Conservation (phyloP, 2,113 vertebrate genomes). For the Coryphaenoides rupestris region DNA sequence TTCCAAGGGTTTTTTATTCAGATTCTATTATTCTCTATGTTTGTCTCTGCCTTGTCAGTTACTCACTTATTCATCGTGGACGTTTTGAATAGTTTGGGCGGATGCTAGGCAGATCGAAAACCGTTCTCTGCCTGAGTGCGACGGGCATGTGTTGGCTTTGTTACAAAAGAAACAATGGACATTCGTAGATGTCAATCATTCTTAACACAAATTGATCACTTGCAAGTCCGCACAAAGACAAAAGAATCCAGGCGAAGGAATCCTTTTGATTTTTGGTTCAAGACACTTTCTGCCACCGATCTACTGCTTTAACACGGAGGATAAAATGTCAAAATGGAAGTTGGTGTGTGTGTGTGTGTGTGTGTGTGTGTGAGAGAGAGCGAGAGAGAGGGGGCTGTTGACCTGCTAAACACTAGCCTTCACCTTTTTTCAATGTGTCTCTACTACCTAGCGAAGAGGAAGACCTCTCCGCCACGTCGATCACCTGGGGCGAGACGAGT, state of each 20-base stretch:
- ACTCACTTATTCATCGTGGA: conserved; percentile 13
- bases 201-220: conserved; percentile 72
- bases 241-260: conserved; percentile 41
- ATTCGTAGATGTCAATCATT: conserved; percentile 31
- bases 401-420: conserved; percentile 32
- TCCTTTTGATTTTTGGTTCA: conserved; percentile 62
- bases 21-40: not conserved
- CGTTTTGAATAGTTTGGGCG: not conserved
- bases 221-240: conserved; percentile 61
- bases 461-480: not conserved
- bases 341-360: conserved; percentile 76
- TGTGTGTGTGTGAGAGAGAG: conserved; percentile 73
- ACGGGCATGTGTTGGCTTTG: conserved; percentile 22
- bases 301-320: conserved; percentile 81
- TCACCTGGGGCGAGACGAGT: conserved; percentile 24
- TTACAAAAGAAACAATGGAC: conserved; percentile 15
- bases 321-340: conserved; percentile 78
- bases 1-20: conserved; percentile 23
- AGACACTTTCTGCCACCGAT: conserved; percentile 80
- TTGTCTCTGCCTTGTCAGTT: conserved; percentile 10
- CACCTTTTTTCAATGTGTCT: conserved; percentile 17
- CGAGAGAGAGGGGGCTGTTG: conserved; percentile 36
- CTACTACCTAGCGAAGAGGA: conserved; percentile 33
- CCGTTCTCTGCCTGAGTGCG: conserved; percentile 44
- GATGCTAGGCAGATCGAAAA: not conserved